Evolutionary conservation across 2,888 invertebrate species (phyloP).

Genomic region (Hetaerina titia): DNA sequence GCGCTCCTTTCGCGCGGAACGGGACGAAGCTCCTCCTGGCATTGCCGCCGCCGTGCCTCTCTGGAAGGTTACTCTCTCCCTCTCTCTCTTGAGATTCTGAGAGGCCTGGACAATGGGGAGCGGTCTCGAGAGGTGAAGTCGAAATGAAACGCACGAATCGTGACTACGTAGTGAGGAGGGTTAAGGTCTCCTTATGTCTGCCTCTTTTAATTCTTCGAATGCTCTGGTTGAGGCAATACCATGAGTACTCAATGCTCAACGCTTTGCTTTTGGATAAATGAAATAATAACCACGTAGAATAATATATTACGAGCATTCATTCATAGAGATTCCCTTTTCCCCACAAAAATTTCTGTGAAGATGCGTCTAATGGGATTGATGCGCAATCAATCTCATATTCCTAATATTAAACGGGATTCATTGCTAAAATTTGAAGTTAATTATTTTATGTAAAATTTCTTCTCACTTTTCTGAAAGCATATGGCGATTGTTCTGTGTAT

Average conservation of each 20-base stretch:
- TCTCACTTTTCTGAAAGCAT: too few relatives aligned
- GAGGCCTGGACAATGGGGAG: background rate
- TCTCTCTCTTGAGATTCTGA: too few relatives aligned
- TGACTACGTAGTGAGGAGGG: background rate
- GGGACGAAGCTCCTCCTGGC: background rate
- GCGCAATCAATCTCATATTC: too few relatives aligned
- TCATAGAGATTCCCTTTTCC: too few relatives aligned
- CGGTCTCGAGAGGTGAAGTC: background rate
- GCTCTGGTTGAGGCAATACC: background rate
- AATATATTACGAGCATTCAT: too few relatives aligned
- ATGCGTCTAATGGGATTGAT: too few relatives aligned
- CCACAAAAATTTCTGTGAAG: too few relatives aligned
- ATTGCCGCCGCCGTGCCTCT: background rate
- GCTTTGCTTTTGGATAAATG: background rate
- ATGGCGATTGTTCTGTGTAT: too few relatives aligned
- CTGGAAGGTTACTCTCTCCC: slow-evolving; percentile 23
- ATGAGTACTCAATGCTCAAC: background rate
- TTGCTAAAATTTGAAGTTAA: too few relatives aligned
- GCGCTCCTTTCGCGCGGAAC: background rate
- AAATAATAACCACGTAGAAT: background rate
- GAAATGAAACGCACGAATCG: background rate
- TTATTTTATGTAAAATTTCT: too few relatives aligned
- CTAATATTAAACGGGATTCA: too few relatives aligned
- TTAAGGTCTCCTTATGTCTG: background rate
- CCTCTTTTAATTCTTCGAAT: background rate